Base-by-base conservation (phyloP, 2,113 vertebrate species). In the Rhynchopsitta pachyrhyncha region DNA sequence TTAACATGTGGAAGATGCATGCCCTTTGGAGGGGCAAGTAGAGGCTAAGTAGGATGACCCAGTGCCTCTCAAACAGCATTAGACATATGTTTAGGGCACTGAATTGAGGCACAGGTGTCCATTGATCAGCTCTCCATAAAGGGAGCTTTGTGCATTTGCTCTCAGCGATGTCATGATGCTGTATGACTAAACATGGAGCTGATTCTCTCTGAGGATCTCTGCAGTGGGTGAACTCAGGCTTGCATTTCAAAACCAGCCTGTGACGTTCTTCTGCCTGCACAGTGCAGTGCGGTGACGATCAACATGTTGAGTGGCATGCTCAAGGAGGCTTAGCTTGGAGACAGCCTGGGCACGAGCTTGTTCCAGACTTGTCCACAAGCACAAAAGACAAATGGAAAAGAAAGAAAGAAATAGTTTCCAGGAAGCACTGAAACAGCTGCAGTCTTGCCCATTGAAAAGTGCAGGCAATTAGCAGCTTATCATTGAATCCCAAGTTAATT, bases 291-390 rank as follows among this genome's bases (percentile, higher is more conserved):
- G 20, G 59, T 39, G 59, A 76, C 4, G 17, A 84, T 41, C 52
- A 70, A 55, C 10, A 4, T 2, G 7, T 53, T 87, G 31, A 2
- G 1, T 71, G 64, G 49, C 33, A 75, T 71, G 88, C 44, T 47
- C 28, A 55, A 10, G 60, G 60, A 82, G 81, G 80, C 49, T 88
- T 82, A 82, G 44, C 17, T 49, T 74, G 92, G 84, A 88, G 88
- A 81, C 80, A 95, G 68, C 55, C 44, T 37, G 68, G 55, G 82
- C 73, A 85, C 44, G 23, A 91, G 47, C 92, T 93, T 68, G 71
- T 74, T 89, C 81, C 81, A 82, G 35, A 93, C 80, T 95, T 85
- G 76, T 86, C 81, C 76, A 42, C 6, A 12, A 39, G 13, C 60
- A 69, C 42, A 64, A 70, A 95, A 89, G 62, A 47, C 16, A 70